These are phyloP conservation scores for Phortica okadai DNA, from an alignment of 2,888 invertebrate genomes.

Conservation along the genomic window DNA sequence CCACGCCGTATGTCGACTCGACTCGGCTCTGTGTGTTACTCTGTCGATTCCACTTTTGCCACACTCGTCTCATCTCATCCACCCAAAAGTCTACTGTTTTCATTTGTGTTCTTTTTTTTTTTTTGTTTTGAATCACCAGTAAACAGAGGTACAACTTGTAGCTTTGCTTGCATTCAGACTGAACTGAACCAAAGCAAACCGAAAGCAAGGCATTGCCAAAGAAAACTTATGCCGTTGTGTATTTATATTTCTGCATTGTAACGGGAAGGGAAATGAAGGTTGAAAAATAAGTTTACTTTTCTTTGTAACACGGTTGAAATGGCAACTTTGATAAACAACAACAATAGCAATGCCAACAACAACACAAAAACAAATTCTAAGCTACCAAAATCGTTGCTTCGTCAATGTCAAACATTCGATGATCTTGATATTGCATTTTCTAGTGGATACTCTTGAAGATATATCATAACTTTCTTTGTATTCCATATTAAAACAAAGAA, in stretches of 20 bases:
- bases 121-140: slow-evolving; percentile 15
- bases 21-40: too few relatives aligned
- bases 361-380: slow-evolving; percentile 8
- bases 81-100: background rate
- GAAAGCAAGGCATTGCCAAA: background rate
- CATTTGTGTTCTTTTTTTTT: slow-evolving; percentile 21
- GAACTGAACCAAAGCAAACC: background rate
- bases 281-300: slow-evolving; percentile 62
- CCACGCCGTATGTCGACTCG: slow-evolving; percentile 53
- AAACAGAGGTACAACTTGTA: slow-evolving; percentile 33
- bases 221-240: slow-evolving; percentile 21
- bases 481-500: too few relatives aligned
- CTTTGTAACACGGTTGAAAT: slow-evolving; percentile 67
- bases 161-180: slow-evolving; percentile 20
- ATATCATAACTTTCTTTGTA: too few relatives aligned
- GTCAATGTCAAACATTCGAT: too few relatives aligned
- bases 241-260: slow-evolving; percentile 8
- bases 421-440: too few relatives aligned
- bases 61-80: background rate
- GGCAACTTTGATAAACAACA: slow-evolving; percentile 70
- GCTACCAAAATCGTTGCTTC: too few relatives aligned
- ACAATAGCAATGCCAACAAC: slow-evolving; percentile 40
- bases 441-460: too few relatives aligned
- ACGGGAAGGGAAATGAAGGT: background rate
- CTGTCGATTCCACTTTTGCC: background rate